A percentile compares a stretch with the other conserved stretches of the same genome.
These are phyloP conservation scores for Rattus norvegicus DNA, from an alignment of 2,113 vertebrate species.

Conservation along the genomic window GRCr8 NC_086033.1:50505501-50506000, in stretches of 20 bases:
- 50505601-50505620: not conserved
- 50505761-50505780: not conserved
- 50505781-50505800: not conserved
- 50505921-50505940: not conserved
- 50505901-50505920: not conserved
- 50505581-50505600: not conserved
- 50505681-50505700: not conserved
- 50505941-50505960: not conserved
- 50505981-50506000: no score
- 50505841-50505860: not conserved
- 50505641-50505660: not conserved
- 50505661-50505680: not conserved
- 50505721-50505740: not conserved
- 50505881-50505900: not conserved
- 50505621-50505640: not conserved
- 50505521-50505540: no score
- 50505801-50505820: not conserved
- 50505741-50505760: not conserved
- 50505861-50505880: not conserved
- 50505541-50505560: no score
- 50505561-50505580: not conserved
- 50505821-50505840: not conserved
- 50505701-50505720: not conserved
- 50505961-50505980: not conserved
- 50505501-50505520: not conserved